Evolutionary conservation across 2,797 vertebrate species (phyloP), one percentile per base, ranked within the genome.

Genomic region (Menidia menidia): DNA sequence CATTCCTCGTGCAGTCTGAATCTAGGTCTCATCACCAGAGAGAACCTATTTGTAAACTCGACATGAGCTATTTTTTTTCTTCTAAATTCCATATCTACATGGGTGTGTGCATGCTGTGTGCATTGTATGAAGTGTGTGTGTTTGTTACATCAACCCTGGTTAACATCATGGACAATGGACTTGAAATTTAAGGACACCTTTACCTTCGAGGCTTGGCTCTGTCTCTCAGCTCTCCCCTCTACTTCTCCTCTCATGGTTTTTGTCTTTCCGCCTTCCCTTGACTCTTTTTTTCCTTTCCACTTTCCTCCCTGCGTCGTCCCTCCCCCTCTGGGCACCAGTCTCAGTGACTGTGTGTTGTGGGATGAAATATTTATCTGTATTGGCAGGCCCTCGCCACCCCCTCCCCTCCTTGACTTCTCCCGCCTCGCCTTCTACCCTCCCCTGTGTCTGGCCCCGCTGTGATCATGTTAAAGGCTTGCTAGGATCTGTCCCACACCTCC

Each of bases 291-390:
- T 50, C 45, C 32, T 58, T 47, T 56, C 58, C 61, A 8, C 6
- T 63, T 55, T 48, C 15, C 57, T 55, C 54, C 31, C 75, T 68
- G 47, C 51, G 3, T 62, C 63, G 63, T 77, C 62, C 48, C 62
- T 64, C 57, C 59, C 80, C 83, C 80, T 72, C 76, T 74, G 86
- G 88, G 85, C 77, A 83, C 66, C 78, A 69, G 76, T 91, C 86
- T 92, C 77, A 75, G 64, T 90, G 87, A 85, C 84, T 86, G 53
- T 77, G 77, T 75, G 78, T 85, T 75, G 78, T 84, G 68, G 83
- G 77, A 91, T 90, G 66, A 90, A 91, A 90, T 91, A 91, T 92
- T 90, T 86, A 92, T 91, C 87, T 80, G 69, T 91, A 92, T 90
- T 93, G 91, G 86, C 90, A 92, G 87, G 75, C 86, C 81, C 75